Base-by-base conservation (phyloP, 2,113 vertebrate species). In the Sorex araneus region DNA sequence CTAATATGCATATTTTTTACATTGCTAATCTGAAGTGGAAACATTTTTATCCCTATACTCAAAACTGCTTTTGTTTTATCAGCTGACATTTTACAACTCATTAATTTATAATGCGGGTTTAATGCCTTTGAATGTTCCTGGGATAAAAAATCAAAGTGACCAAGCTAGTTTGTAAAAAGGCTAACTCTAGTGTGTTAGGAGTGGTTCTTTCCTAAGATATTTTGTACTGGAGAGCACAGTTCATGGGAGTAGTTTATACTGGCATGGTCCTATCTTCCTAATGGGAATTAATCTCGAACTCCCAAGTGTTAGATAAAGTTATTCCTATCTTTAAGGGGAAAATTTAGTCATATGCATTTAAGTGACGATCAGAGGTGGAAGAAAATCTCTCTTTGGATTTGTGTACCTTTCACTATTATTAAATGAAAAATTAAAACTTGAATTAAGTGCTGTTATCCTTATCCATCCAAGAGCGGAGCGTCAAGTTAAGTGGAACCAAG, bases 61-160 rank as follows among this genome's bases (percentile, higher is more conserved):
- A 96, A 96, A 96, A 97, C 94, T 95, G 94, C 94, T 96, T 95
- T 96, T 97, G 96, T 97, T 96, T 96, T 97, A 96, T 97, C 96
- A 96, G 93, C 94, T 97, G 95, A 97, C 96, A 96, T 96, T 97
- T 97, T 96, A 95, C 94, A 96, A 96, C 95, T 97, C 96, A 97
- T 96, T 97, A 97, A 96, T 96, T 96, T 97, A 96, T 97, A 96
- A 97, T 96, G 95, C 10, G 30, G 88, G 79, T 94, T 96, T 95
- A 97, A 96, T 97, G 94, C 84, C 94, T 96, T 95, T 94, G 92
- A 94, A 95, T 96, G 94, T 95, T 96, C 90, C 75, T 94, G 92
- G 89, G 96, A 95, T 93, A 93, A 94, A 95, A 96, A 97, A 96
- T 95, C 95, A 94, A 96, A 97, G 93, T 95, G 94, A 90, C 95